These are phyloP conservation scores for Pyralis farinalis DNA, from an alignment of 2,888 invertebrate genomes.

Conservation along the genomic window DNA sequence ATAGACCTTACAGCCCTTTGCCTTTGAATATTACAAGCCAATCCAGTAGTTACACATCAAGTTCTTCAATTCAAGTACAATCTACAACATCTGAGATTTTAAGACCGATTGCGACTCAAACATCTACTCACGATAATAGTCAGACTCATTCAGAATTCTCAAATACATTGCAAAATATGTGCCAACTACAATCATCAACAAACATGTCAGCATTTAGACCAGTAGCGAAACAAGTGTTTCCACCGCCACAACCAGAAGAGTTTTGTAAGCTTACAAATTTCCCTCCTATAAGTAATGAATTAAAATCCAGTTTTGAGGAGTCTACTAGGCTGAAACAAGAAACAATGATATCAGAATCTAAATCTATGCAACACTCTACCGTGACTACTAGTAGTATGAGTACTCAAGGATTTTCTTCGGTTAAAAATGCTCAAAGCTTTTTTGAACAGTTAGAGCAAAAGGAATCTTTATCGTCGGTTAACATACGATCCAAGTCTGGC, in stretches of 20 bases:
- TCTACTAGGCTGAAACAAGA: slow-evolving; percentile 46
- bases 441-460: slow-evolving; percentile 65
- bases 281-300: slow-evolving; percentile 58
- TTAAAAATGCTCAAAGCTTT: slow-evolving; percentile 61
- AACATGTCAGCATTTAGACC: slow-evolving; percentile 72
- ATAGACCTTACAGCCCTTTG: slow-evolving; percentile 81
- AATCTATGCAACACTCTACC: slow-evolving; percentile 43
- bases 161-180: slow-evolving; percentile 54
- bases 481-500: slow-evolving; percentile 69
- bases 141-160: slow-evolving; percentile 49
- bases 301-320: slow-evolving; percentile 54
- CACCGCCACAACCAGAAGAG: slow-evolving; percentile 50
- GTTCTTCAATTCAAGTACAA: slow-evolving; percentile 37
- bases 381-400: slow-evolving; percentile 37
- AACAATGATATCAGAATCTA: slow-evolving; percentile 45
- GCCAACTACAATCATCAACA: slow-evolving; percentile 59
- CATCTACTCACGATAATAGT: slow-evolving; percentile 42
- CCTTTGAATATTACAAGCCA: slow-evolving; percentile 65
- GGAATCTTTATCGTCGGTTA: slow-evolving; percentile 51
- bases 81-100: slow-evolving; percentile 47
- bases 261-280: slow-evolving; percentile 38
- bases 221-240: slow-evolving; percentile 65
- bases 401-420: slow-evolving; percentile 53
- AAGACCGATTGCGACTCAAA: slow-evolving; percentile 56
- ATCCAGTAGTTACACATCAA: slow-evolving; percentile 44